Evolutionary conservation across 2,113 vertebrate genomes (phyloP).

Genomic region (Tricholaema leucomelas): DNA sequence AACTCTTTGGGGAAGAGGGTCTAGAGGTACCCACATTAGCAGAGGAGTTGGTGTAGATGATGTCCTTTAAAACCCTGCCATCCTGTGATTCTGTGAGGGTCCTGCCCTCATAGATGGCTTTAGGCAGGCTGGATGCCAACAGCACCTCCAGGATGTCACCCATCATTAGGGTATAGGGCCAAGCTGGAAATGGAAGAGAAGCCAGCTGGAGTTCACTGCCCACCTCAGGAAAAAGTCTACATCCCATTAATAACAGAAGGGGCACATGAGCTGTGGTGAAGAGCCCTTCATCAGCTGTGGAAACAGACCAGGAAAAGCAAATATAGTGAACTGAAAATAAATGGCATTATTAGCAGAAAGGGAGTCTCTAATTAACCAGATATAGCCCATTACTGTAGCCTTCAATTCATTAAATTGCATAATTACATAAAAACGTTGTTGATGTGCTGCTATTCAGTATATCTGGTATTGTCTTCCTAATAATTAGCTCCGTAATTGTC

Average conservation of each 20-base stretch:
- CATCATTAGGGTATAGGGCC: not conserved
- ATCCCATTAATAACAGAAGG: not conserved
- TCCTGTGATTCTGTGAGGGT: too few relatives aligned
- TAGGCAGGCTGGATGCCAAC: not conserved
- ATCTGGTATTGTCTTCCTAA: constrained; percentile 80
- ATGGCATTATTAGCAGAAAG: constrained; percentile 77
- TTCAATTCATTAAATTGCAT: constrained; percentile 83
- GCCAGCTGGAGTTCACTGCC: not conserved
- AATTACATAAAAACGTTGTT: constrained; percentile 79
- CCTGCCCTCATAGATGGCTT: not conserved
- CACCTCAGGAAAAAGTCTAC: not conserved
- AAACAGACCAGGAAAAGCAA: constrained; percentile 50
- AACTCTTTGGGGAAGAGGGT: not conserved
- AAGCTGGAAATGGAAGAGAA: not conserved
- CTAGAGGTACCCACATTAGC: too few relatives aligned
- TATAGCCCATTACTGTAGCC: constrained; percentile 79
- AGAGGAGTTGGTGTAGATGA: too few relatives aligned
- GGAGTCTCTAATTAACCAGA: constrained; percentile 81
- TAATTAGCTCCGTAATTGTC: constrained; percentile 84
- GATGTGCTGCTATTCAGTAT: constrained; percentile 72
- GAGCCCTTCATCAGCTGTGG: constrained; percentile 10
- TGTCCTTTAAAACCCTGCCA: too few relatives aligned
- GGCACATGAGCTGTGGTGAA: not conserved
- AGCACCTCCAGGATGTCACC: not conserved
- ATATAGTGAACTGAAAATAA: constrained; percentile 70